Conservation (phyloP, 2,113 vertebrate genomes). For the Thomomys bottae region DNA sequence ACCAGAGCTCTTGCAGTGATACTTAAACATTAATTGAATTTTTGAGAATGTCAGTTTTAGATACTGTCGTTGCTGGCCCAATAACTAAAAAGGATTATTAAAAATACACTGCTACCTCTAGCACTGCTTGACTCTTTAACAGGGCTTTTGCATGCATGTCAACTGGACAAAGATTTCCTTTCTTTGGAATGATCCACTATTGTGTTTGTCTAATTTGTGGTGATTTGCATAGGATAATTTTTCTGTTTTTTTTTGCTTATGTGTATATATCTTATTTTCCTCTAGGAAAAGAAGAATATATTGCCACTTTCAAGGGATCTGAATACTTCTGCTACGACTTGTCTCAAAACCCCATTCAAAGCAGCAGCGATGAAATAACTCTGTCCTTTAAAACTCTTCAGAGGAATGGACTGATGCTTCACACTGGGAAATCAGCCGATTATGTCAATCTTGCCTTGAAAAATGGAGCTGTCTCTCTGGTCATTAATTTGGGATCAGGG, state of each 20-base stretch:
- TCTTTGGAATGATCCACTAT: neutral
- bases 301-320: constrained; percentile 98
- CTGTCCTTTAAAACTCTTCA: constrained; percentile 99
- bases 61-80: constrained; percentile 30
- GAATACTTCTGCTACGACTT: constrained; percentile 99
- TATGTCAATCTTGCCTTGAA: constrained; percentile 99
- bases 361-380: constrained; percentile 99
- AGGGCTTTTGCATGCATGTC: neutral
- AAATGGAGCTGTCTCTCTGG: constrained; percentile 98
- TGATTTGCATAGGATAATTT: constrained; percentile 4
- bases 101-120: constrained; percentile 53
- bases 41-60: constrained; percentile 64
- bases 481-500: constrained; percentile 99
- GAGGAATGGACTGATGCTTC: constrained; percentile 99
- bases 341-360: constrained; percentile 98
- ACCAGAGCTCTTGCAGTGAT: constrained; percentile 58
- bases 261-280: constrained; percentile 78
- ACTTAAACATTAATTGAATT: constrained; percentile 73
- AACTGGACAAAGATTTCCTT: constrained; percentile 26
- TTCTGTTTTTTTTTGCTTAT: constrained; percentile 49
- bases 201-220: constrained; percentile 51
- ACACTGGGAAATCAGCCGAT: constrained; percentile 99
- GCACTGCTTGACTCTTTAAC: neutral
- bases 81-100: constrained; percentile 22
- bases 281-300: constrained; percentile 97